Base-by-base conservation (phyloP, 2,888 invertebrate genomes). In the Orthonychiurus folsomi region DNA sequence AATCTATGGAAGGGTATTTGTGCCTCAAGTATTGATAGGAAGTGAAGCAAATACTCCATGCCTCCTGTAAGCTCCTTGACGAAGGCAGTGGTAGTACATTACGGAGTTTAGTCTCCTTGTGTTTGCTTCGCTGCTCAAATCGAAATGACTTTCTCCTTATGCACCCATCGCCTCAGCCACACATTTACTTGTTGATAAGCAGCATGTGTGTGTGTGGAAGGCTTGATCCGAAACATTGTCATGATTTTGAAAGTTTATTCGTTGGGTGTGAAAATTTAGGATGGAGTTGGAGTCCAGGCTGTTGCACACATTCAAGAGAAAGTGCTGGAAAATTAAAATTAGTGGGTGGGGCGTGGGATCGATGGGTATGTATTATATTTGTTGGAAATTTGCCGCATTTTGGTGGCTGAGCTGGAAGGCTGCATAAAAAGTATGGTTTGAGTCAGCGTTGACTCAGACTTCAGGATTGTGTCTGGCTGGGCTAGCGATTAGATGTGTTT, bases 131-230 rank as follows among this genome's bases (percentile, higher is more conserved):
- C 26, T 59, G 50, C 50, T 59, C 50, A 59, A 50, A 24, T 20
- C 50, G 25, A 24, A 58, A 58, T 59, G 50, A 59, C 59, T 59
- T 59, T 59, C 52, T 24, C 58, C 9, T n/a, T n/a, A n/a, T n/a
- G n/a, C n/a, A n/a, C n/a, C n/a, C n/a, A n/a, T n/a, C n/a, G n/a
- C n/a, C n/a, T n/a, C n/a, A n/a, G 9, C 37, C 37, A 15, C 37
- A 9, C 15, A 15, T 15, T 37, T 37, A 15, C 37, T 37, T 37
- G 37, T 15, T 37, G 9, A 15, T 37, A 37, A 5, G 15, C 15
- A 37, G 9, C 15, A 37, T 9, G 37, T 5, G 9, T 37, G 5
- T 37, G 15, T 15, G 37, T 5, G 37, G 37, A 37, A n/a, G n/a
- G n/a, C 15, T 37, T 37, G 37, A 37, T 37, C 9, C 9, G 15